Conservation (phyloP, 2,888 invertebrate genomes). For the Pachydiplax longipennis region DNA sequence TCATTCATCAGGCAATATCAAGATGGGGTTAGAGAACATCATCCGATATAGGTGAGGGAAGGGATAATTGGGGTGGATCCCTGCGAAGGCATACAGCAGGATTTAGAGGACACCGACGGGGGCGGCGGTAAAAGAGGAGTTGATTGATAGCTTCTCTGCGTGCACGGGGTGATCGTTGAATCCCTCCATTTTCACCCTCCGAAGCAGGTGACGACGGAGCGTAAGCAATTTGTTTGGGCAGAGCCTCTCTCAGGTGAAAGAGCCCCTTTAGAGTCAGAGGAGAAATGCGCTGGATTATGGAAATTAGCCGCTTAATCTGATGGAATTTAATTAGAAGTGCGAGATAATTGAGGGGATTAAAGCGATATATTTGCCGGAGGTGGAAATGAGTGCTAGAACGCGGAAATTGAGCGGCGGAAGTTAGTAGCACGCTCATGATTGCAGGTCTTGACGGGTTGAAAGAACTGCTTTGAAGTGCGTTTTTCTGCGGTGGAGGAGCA, state of each 20-base stretch:
- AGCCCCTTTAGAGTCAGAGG: neutral
- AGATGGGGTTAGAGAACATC: too few species aligned
- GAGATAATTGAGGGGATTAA: neutral
- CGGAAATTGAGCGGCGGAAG: too few species aligned
- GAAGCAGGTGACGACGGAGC: conserved; percentile 27
- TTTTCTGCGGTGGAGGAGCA: too few species aligned
- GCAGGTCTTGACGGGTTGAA: too few species aligned
- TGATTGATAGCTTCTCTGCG: neutral
- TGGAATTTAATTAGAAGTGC: neutral
- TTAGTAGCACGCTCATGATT: too few species aligned
- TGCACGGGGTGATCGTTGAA: neutral
- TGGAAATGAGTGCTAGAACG: too few species aligned
- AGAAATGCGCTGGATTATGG: neutral
- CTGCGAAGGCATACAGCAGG: neutral
- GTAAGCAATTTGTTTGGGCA: conserved; percentile 33
- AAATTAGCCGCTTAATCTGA: neutral
- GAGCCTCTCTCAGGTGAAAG: neutral
- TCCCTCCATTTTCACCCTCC: neutral
- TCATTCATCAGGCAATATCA: too few species aligned
- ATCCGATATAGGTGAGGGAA: neutral
- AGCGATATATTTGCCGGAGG: neutral
- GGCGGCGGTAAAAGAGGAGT: neutral
- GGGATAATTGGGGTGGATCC: neutral
- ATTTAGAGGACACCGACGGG: neutral
- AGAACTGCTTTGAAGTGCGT: too few species aligned